A percentile compares a stretch with the other conserved stretches of the same genome.
Conservation (phyloP, 2,797 vertebrate species). For the Mormyrops boulengeri region DNA sequence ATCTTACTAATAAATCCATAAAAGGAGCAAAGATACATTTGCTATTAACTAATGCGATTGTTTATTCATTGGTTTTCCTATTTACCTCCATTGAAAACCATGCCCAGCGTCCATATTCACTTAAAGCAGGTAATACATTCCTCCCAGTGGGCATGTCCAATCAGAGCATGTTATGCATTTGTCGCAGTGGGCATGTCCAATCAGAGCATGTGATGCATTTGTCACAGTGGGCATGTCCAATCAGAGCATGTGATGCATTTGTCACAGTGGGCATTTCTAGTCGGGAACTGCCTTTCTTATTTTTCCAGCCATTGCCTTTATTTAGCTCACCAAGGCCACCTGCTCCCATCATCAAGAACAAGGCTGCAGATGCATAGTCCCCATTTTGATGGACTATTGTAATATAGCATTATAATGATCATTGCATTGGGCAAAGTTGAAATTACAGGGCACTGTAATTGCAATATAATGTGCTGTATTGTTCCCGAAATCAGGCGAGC, state of each 20-base stretch:
- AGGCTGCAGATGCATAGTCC: not conserved
- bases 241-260: not conserved
- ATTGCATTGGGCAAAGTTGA: not conserved
- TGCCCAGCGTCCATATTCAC: not conserved
- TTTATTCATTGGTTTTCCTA: not conserved
- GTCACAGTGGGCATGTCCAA: not conserved
- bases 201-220: conserved; percentile 1
- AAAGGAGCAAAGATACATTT: not conserved
- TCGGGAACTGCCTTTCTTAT: conserved; percentile 4
- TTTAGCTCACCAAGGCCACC: not conserved
- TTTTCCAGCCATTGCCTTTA: not conserved
- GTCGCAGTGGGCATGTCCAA: not conserved
- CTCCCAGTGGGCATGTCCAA: not conserved
- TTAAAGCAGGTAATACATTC: not conserved
- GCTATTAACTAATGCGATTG: not conserved
- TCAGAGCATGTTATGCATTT: conserved; percentile 1
- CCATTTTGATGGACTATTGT: not conserved
- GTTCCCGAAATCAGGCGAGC: not conserved
- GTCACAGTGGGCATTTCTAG: not conserved
- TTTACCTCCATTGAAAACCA: not conserved
- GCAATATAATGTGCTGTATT: conserved; percentile 9
- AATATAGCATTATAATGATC: conserved; percentile 3
- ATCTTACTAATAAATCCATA: not conserved
- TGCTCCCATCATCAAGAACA: not conserved
- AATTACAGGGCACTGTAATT: conserved; percentile 10